Percentiles rank a stretch among this genome's conserved stretches.
phyloP scores from a whole-genome alignment of 2,888 invertebrate species.

The Pterostichus niger region DNA sequence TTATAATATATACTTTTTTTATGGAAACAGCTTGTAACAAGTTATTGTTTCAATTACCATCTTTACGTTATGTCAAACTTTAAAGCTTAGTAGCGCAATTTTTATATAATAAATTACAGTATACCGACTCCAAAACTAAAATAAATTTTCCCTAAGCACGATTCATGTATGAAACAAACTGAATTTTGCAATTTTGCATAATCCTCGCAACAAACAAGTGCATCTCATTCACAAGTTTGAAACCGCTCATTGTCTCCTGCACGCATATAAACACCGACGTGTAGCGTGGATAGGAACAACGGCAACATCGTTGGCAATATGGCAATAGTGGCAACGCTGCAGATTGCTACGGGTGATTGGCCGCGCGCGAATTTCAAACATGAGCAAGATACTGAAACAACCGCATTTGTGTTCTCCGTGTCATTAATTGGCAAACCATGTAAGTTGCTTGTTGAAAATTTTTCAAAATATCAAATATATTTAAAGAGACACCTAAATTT shows the following conservation, averaged over 20 bases:
- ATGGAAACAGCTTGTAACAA: not conserved
- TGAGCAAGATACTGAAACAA: not conserved
- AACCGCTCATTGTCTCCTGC: conserved; percentile 27
- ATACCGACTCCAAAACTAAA: not conserved
- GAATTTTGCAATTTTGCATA: conserved; percentile 64
- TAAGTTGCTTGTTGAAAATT: no score
- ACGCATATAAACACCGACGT: not conserved
- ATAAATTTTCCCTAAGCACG: conserved; percentile 53
- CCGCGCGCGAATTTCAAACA: conserved; percentile 35
- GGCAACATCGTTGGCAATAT: not conserved
- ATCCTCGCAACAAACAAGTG: conserved; percentile 61
- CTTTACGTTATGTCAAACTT: not conserved
- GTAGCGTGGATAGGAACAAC: not conserved
- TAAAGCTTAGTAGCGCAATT: not conserved
- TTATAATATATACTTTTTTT: no score
- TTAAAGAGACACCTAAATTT: no score
- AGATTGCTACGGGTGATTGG: not conserved
- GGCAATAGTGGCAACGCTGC: not conserved
- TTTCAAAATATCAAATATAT: no score
- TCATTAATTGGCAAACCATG: no score
- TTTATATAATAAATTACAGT: conserved; percentile 5
- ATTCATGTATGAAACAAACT: conserved; percentile 17
- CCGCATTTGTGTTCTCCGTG: no score
- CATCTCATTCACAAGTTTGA: conserved; percentile 59
- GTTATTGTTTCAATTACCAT: not conserved